Evolutionary conservation across 2,113 vertebrate genomes (phyloP), one percentile per base, ranked within the genome.

Genomic region (Callipepla squamata): DNA sequence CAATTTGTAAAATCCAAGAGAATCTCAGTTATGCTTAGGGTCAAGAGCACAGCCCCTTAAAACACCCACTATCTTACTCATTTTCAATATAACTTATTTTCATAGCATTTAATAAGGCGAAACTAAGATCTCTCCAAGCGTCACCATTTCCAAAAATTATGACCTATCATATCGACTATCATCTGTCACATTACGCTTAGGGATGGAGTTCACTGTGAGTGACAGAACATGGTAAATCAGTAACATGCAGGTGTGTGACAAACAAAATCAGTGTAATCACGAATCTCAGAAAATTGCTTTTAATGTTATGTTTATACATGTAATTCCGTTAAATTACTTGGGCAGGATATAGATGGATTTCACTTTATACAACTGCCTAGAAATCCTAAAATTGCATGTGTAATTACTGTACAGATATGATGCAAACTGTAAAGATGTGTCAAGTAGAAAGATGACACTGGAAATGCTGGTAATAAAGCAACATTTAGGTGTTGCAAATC

Each of bases 241-340:
- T 77, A 85, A 85, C 78, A 70, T 25, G 92, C 96, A 97, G 96
- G 96, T 97, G 96, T 87, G 87, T 77, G 68, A 92, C 86, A 96
- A 96, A 90, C 90, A 95, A 95, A 97, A 97, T 96, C 96, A 96
- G 91, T 57, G 86, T 89, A 96, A 97, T 97, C 96, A 96, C 4
- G 34, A 94, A 66, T 42, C 85, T 93, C 70, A 89, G 83, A 91
- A 97, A 97, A 97, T 96, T 93, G 89, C 83, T 92, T 95, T 90
- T 95, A 96, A 97, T 95, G 87, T 65, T 87, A 72, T 94, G 96
- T 97, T 96, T 96, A 94, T 94, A 82, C 66, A 70, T 91, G 80
- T 87, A 95, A 94, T 95, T 93, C 93, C 89, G 68, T 70, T 70
- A 76, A 97, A 97, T 97, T 95, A 94, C 89, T 87, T 95, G 96